phyloP scores from a whole-genome alignment of 2,888 invertebrate genomes.

The Callosobruchus maculatus region DNA sequence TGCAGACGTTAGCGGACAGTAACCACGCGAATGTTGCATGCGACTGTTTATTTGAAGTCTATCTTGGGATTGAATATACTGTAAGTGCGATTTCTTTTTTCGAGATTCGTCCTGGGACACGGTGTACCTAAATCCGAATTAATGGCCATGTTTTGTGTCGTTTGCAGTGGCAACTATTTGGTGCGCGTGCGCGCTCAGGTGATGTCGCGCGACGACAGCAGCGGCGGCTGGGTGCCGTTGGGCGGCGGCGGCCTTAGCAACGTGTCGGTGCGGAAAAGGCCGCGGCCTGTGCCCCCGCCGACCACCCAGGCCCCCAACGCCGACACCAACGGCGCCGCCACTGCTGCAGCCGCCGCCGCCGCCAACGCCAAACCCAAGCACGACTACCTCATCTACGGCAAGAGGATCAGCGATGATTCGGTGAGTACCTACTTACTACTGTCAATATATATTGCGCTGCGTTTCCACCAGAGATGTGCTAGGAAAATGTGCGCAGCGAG shows the following conservation, averaged over 20 bases:
- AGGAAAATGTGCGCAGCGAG: too few species aligned
- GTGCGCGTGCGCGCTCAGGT: constrained; percentile 98
- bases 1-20: too few species aligned
- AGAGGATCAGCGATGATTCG: constrained; percentile 87
- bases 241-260: constrained; percentile 92
- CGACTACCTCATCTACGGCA: constrained; percentile 91
- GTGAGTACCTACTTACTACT: constrained; percentile 54
- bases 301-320: constrained; percentile 31
- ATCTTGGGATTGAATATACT: too few species aligned
- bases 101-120: too few species aligned
- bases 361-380: constrained; percentile 59
- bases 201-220: constrained; percentile 97
- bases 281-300: constrained; percentile 47
- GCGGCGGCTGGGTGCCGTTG: constrained; percentile 92
- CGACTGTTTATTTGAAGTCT: too few species aligned
- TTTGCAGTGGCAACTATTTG: constrained; percentile 79
- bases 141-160: too few species aligned
- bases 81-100: too few species aligned
- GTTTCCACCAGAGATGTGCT: too few species aligned
- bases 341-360: constrained; percentile 41
- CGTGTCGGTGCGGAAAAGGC: constrained; percentile 83
- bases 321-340: constrained; percentile 22
- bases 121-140: too few species aligned
- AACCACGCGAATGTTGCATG: too few species aligned
- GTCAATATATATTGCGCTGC: too few species aligned